Evolutionary conservation across 2,888 invertebrate species (phyloP), one percentile per base, ranked within the genome.

Genomic region (Acanthoscelides obtectus): DNA sequence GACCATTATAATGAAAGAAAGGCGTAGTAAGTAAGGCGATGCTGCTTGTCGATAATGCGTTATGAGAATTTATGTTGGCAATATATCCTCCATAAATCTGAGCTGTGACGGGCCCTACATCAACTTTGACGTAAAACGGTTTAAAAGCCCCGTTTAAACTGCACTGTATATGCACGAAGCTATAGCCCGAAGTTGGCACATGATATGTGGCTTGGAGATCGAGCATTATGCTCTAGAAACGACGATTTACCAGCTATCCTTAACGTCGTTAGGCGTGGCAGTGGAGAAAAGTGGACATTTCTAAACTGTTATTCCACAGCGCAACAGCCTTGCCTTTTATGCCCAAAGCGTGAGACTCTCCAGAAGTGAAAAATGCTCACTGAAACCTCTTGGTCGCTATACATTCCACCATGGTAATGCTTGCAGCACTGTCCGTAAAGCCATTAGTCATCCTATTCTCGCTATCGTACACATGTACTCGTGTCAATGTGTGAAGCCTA

Each of bases 291-390:
- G 1, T 45, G 45, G n/a, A n/a, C 67, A 67, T 25, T 27, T 67
- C 22, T 22, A 27, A 27, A 25, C 27, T 67, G 27, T 67, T 22
- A 67, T 67, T 67, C 67, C 25, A 22, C 67, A 22, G 25, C 67
- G 67, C 67, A 67, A 67, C 27, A 22, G 22, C 27, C n/a, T 67
- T 67, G 25, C n/a, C n/a, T n/a, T n/a, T n/a, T n/a, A n/a, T n/a
- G n/a, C n/a, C n/a, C n/a, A n/a, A n/a, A n/a, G n/a, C n/a, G n/a
- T n/a, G n/a, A n/a, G n/a, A n/a, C n/a, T n/a, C n/a, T n/a, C n/a
- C n/a, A n/a, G n/a, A n/a, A n/a, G n/a, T n/a, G n/a, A n/a, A n/a
- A n/a, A n/a, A n/a, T n/a, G n/a, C n/a, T n/a, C n/a, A n/a, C n/a
- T n/a, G n/a, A n/a, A n/a, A n/a, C n/a, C n/a, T n/a, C n/a, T n/a